A percentile compares a stretch with the other conserved stretches of the same genome.
Evolutionary conservation across 2,113 vertebrate species (phyloP).

Genomic region (Lycocorax pyrrhopterus): DNA sequence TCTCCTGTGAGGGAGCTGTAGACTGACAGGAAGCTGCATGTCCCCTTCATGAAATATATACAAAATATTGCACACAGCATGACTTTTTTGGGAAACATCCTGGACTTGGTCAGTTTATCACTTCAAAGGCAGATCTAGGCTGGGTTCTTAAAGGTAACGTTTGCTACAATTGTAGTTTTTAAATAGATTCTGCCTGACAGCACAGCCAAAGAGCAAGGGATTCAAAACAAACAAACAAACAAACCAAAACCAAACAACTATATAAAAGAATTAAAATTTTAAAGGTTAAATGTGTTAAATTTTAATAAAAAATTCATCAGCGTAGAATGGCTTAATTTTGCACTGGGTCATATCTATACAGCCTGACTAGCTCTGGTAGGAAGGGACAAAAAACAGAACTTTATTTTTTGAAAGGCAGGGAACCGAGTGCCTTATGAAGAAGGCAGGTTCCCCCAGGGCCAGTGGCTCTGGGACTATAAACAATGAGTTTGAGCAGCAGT

Average conservation of each 20-base stretch:
- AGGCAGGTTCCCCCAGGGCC: background rate
- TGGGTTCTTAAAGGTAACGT: background rate
- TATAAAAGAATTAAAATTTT: background rate
- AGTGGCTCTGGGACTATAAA: background rate
- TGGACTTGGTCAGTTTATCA: background rate
- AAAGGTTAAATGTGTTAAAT: background rate
- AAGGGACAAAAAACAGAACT: background rate
- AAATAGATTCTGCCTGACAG: background rate
- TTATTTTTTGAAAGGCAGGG: background rate
- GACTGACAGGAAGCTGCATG: background rate
- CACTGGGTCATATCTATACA: background rate
- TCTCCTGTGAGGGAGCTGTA: background rate
- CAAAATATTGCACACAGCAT: background rate
- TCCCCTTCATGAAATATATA: background rate
- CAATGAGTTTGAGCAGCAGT: background rate
- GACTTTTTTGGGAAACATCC: background rate
- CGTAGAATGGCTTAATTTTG: background rate
- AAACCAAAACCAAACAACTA: accelerated
- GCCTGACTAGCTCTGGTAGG: background rate
- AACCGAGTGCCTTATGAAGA: background rate
- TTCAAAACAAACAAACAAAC: background rate
- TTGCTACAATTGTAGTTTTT: background rate
- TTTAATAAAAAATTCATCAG: background rate
- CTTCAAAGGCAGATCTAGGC: background rate
- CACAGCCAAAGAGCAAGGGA: background rate